Evolutionary conservation across 1,140 invertebrate genomes (phyloP), one percentile per base, ranked within the genome.

Genomic region (Drosophila pachea): DNA sequence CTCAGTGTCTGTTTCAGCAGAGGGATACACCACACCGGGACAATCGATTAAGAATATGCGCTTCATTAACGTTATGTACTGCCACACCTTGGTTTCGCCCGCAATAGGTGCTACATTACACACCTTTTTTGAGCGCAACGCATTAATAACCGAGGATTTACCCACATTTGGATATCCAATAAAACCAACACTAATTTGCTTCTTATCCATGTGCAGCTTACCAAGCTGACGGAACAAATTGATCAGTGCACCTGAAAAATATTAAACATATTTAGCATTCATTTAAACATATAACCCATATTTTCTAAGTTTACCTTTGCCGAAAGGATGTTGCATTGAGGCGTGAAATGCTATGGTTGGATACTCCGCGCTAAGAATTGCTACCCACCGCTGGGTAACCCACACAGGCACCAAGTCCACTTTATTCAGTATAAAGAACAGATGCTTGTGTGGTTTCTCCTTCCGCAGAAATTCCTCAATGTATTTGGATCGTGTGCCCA

Each of bases 141-240:
- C 97, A 90, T 99, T 99, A 58, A 99, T 99, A 16, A 99, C 94
- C 7, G 98, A 99, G 69, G 97, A 99, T 91, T 99, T 99, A 0
- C 99, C 99, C 8, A 97, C 97, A 92, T 99, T 99, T 4, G 99
- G 99, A 90, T 99, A 99, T 0, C 99, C 99, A 89, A 99, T 99
- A 66, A 99, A 96, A 9, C 98, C 99, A 55, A 99, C 97, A 90
- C 97, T 99, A 40, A 99, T 99, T 91, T 99, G 97, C 87, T 99
- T 98, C 83, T 98, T 98, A 82, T 99, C 97, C 52, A 93, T 90
- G 86, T 99, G 98, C 0, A 99, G 91, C 91, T 99, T 98, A n/a
- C 93, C 95, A 91, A 99, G 97, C 89, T 99, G 98, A 29, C 98
- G 92, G 4, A 99, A 90, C 12, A 99, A 90, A 91, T 98, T 98